These are phyloP conservation scores for Cettia cetti DNA, from an alignment of 2,113 vertebrate genomes.

Conservation along the genomic window DNA sequence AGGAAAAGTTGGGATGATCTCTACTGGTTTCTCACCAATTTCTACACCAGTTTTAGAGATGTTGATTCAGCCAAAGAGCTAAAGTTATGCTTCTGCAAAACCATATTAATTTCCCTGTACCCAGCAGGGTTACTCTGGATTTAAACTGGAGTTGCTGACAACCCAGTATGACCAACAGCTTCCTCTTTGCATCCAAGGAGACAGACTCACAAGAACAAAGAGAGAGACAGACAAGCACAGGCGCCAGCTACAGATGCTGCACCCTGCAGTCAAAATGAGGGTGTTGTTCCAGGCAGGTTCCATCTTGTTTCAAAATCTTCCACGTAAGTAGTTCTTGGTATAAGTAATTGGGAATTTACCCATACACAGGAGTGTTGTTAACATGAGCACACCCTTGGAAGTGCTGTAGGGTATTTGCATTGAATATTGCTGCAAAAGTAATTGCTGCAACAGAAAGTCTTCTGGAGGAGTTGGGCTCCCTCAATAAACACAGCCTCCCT, in stretches of 20 bases:
- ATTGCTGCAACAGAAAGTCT: not conserved
- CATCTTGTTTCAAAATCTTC: constrained; percentile 42
- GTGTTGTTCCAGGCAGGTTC: constrained; percentile 37
- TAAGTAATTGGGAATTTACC: not conserved
- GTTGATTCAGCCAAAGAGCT: not conserved
- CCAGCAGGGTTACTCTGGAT: not conserved
- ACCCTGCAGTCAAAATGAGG: constrained; percentile 47
- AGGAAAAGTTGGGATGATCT: not conserved
- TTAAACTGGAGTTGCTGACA: not conserved
- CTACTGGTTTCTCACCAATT: not conserved
- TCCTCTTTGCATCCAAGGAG: constrained; percentile 33
- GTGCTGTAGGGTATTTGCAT: not conserved
- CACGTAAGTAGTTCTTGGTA: not conserved
- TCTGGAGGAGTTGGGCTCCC: not conserved
- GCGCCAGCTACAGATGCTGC: constrained; percentile 39
- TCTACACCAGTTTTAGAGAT: not conserved
- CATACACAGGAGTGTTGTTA: not conserved
- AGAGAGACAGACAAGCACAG: constrained; percentile 13
- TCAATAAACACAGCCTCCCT: not conserved
- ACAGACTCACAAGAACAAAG: constrained; percentile 51
- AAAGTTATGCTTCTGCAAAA: not conserved
- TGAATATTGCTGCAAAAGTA: not conserved
- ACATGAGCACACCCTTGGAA: not conserved
- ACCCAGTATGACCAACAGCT: constrained; percentile 32
- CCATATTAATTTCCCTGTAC: not conserved